These are phyloP conservation scores for Drosophila longiperda DNA, from an alignment of 2,888 invertebrate genomes.

Conservation along the genomic window DNA sequence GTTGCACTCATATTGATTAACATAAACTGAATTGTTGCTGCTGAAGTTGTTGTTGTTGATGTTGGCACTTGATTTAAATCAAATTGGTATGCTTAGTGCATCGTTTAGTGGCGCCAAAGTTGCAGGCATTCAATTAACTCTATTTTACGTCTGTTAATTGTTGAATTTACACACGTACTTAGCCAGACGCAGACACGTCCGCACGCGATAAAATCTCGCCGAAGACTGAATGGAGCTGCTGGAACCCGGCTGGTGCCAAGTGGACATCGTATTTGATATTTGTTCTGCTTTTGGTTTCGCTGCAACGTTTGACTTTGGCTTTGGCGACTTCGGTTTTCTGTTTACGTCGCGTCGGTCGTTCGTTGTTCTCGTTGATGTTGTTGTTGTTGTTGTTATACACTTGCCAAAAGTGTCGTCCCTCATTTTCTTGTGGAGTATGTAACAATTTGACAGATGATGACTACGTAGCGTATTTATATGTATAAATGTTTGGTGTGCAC, in stretches of 20 bases:
- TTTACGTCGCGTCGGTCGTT: conserved; percentile 48
- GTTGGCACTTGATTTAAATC: conserved; percentile 30
- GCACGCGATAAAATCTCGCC: conserved; percentile 84
- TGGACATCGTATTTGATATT: conserved; percentile 35
- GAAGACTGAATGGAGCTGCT: conserved; percentile 82
- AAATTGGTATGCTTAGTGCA: conserved; percentile 36
- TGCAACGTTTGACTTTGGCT: conserved; percentile 5
- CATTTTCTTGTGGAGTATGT: background rate
- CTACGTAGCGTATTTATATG: background rate
- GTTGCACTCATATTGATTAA: conserved; percentile 48
- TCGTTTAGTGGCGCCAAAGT: conserved; percentile 51
- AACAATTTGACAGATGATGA: background rate
- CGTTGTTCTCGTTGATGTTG: conserved; percentile 20
- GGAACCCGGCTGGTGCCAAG: conserved; percentile 36
- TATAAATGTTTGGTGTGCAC: background rate
- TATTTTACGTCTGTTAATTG: conserved; percentile 8
- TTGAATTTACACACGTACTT: conserved; percentile 10
- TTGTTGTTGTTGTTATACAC: conserved; percentile 21
- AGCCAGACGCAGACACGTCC: conserved; percentile 76
- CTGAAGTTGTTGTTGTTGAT: conserved; percentile 9
- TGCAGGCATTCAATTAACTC: conserved; percentile 24
- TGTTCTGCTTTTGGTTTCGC: conserved; percentile 28
- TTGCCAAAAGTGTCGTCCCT: background rate
- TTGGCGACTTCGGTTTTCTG: conserved; percentile 57
- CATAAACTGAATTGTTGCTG: conserved; percentile 16